Percentiles rank a stretch among this genome's conserved stretches.
Evolutionary conservation across 2,113 vertebrate genomes (phyloP).

Genomic region (Syngnathus typhle): DNA sequence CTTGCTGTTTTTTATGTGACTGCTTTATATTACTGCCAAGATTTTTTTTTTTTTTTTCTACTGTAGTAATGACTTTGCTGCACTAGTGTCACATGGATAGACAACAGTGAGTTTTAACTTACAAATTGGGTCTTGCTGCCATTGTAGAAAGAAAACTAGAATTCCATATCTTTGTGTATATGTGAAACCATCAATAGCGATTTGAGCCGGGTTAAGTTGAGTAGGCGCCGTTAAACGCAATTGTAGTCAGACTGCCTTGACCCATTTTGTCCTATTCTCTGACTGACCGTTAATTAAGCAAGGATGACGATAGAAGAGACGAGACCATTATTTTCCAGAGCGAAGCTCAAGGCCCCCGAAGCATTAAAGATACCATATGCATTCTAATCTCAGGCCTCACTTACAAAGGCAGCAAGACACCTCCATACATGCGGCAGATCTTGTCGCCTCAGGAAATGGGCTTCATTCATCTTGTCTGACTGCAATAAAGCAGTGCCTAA

Average conservation of each 20-base stretch:
- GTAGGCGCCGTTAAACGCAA: not conserved
- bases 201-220: not conserved
- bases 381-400: constrained; percentile 34
- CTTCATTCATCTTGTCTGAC: constrained; percentile 71
- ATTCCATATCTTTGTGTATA: not conserved
- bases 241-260: not conserved
- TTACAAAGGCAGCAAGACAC: constrained; percentile 36
- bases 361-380: constrained; percentile 53
- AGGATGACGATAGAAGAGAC: constrained; percentile 37
- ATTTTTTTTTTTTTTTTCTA: no score
- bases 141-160: no score
- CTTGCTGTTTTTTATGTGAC: no score
- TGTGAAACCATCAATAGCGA: not conserved
- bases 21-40: no score
- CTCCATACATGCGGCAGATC: constrained; percentile 45
- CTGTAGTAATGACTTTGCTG: no score
- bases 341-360: constrained; percentile 32
- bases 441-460: constrained; percentile 66
- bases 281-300: constrained; percentile 39
- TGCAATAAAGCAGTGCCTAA: constrained; percentile 69
- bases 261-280: not conserved
- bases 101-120: no score
- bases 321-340: constrained; percentile 38
- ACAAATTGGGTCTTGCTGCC: no score
- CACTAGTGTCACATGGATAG: no score